phyloP scores from a whole-genome alignment of 2,113 vertebrate genomes.

The Tachysurus fulvidraco region DNA sequence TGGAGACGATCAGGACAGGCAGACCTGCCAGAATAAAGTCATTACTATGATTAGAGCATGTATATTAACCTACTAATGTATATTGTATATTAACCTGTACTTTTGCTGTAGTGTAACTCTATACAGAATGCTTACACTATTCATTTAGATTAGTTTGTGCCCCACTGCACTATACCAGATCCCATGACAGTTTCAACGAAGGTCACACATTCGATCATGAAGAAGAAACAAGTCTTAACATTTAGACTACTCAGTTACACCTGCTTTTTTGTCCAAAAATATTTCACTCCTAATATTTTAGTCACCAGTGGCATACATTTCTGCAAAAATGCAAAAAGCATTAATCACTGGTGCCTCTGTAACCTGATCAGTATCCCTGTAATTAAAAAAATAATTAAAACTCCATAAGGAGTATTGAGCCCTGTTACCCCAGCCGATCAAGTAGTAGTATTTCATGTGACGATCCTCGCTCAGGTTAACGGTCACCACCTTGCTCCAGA shows the following conservation, averaged over 20 bases:
- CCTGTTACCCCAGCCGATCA: conserved; percentile 78
- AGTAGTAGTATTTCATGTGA: conserved; percentile 82
- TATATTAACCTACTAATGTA: background rate
- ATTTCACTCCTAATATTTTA: background rate
- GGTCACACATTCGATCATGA: background rate
- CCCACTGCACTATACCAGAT: background rate
- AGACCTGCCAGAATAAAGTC: conserved; percentile 64
- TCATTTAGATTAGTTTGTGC: background rate
- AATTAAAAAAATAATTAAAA: background rate
- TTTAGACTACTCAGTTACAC: background rate
- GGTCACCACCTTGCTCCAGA: conserved; percentile 83
- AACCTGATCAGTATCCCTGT: background rate
- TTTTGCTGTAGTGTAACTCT: background rate
- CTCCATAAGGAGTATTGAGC: no score
- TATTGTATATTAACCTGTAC: background rate
- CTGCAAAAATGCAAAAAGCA: background rate
- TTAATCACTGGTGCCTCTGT: no score
- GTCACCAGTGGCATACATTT: background rate
- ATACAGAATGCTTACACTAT: background rate
- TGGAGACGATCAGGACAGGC: conserved; percentile 76
- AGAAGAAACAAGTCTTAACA: background rate
- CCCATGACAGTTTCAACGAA: background rate
- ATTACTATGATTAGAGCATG: background rate
- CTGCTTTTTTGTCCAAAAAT: background rate
- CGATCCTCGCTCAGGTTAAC: conserved; percentile 78